Conservation (phyloP, 2,888 invertebrate genomes). For the Acronicta aceris region DNA sequence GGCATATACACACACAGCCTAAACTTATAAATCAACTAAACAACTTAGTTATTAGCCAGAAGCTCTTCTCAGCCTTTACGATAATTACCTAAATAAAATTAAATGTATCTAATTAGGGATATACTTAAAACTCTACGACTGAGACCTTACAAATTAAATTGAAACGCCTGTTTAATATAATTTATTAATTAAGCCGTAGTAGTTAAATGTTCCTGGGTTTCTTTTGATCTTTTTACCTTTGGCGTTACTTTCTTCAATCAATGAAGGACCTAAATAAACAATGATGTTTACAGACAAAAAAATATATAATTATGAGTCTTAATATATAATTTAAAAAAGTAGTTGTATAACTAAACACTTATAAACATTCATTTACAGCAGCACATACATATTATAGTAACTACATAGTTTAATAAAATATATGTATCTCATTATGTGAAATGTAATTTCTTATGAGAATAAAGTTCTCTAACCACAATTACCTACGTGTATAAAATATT, state of each 20-base stretch:
- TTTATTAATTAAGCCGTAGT: constrained; percentile 53
- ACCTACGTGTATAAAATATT: too few relatives aligned
- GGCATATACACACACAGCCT: too few relatives aligned
- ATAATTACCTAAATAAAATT: constrained; percentile 17
- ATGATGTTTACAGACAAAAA: constrained; percentile 13
- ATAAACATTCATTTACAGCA: too few relatives aligned
- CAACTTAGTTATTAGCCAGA: too few relatives aligned
- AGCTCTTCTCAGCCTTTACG: not conserved
- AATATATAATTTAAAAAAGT: not conserved
- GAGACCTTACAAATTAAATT: constrained; percentile 51
- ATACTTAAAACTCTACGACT: constrained; percentile 26
- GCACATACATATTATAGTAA: too few relatives aligned
- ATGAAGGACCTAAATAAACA: constrained; percentile 46
- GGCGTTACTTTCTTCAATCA: constrained; percentile 40
- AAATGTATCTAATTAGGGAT: constrained; percentile 10
- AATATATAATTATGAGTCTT: constrained; percentile 20
- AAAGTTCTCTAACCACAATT: too few relatives aligned
- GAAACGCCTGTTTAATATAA: constrained; percentile 54
- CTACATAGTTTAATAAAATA: too few relatives aligned
- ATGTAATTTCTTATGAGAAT: too few relatives aligned
- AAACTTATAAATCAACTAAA: too few relatives aligned
- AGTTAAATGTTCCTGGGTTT: constrained; percentile 37
- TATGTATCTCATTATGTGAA: too few relatives aligned
- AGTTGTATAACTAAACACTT: too few relatives aligned
- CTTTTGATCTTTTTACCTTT: constrained; percentile 52